A percentile compares a stretch with the other conserved stretches of the same genome.
Evolutionary conservation across 53 echinoderm and acorn worm species (phyloP).

Genomic region (Henricia sp.): DNA sequence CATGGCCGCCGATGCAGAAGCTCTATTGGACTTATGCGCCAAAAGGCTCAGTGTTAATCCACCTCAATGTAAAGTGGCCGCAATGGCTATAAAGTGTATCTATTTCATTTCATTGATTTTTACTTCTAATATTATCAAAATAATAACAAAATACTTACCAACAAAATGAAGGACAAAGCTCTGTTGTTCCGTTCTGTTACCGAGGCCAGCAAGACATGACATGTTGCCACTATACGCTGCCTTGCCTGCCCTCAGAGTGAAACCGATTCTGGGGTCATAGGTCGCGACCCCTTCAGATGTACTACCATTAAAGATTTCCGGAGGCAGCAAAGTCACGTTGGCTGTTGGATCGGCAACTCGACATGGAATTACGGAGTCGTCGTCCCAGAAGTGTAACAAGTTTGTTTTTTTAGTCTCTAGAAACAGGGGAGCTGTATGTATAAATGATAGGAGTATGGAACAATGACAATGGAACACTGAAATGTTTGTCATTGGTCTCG

Average conservation of each 20-base stretch:
- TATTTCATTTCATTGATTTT: too few species aligned
- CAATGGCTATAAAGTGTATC: too few species aligned
- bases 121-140: too few species aligned
- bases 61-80: too few species aligned
- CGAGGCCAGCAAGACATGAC: constrained; percentile 27
- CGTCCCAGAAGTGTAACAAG: constrained; percentile 21
- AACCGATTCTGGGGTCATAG: constrained; percentile 37
- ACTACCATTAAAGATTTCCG: neutral
- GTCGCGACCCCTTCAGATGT: neutral
- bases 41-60: too few species aligned
- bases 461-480: too few species aligned
- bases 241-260: neutral
- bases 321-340: constrained; percentile 26
- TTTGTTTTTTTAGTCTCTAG: constrained; percentile 3
- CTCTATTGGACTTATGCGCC: too few species aligned
- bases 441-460: too few species aligned
- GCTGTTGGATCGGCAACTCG: constrained; percentile 29
- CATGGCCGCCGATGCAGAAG: too few species aligned
- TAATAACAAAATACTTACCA: constrained; percentile 45
- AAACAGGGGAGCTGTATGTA: constrained; percentile 30
- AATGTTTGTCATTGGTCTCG: too few species aligned
- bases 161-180: neutral
- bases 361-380: constrained; percentile 48
- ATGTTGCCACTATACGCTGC: constrained; percentile 16
- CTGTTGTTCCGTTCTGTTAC: neutral